Evolutionary conservation across 2,113 vertebrate genomes (phyloP), one percentile per base, ranked within the genome.

Genomic region (Rhagologus leucostigma): DNA sequence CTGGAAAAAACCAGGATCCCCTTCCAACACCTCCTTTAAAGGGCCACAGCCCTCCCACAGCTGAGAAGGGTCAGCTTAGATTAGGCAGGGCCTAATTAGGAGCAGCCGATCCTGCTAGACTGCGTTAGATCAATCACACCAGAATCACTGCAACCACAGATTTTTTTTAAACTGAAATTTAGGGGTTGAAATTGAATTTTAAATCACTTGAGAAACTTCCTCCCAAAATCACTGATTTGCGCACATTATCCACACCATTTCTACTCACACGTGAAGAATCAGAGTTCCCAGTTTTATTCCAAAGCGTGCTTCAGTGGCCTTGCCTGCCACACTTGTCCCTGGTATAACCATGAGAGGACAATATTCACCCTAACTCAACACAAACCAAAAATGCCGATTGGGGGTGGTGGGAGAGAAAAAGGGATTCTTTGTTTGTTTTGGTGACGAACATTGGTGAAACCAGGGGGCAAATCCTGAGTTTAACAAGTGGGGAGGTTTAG

Each of bases 1-100:
- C 7, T 1, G 19, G 8, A 7, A 16, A 16, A 12, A 1, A 2
- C 0, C 6, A 1, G 10, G 2, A 6, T 0, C 2, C 1, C 1
- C 26, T 12, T 1, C 5, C 1, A 1, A 16, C 1, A 2, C 56
- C 47, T 11, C 46, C 39, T 29, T 3, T 5, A 2, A 46, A 50
- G 35, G 41, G 13, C 6, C 47, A 6, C 71, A 30, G 8, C 53
- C 37, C 53, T 21, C 47, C 47, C 4, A 5, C 44, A 26, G 63
- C 35, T 37, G 44, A 1, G 7, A 14, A 13, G 7, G 32, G 3
- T 4, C 37, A 85, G 4, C 4, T 47, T 1, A 13, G 19, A 5
- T 30, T 7, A 33, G 24, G 3, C 3, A 9, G 35, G 9, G 46
- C 14, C n/a, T 18, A 14, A 59, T 33, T 30, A 46, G 30, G 11